Conservation (phyloP, 2,888 invertebrate genomes). For the Macaria notata region DNA sequence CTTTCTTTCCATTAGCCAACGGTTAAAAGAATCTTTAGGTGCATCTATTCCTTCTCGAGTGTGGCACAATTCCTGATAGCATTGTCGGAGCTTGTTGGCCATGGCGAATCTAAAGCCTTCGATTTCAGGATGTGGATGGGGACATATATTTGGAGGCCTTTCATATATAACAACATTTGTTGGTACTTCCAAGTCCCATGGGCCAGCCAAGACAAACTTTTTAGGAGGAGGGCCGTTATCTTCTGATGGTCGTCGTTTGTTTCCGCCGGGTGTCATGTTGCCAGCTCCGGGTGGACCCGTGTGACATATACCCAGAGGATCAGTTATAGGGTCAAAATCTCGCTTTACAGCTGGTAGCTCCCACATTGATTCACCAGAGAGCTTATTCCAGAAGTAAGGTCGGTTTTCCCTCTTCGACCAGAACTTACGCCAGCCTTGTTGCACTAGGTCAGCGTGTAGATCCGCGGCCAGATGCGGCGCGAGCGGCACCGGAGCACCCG, state of each 20-base stretch:
- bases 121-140: constrained; percentile 97
- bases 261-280: constrained; percentile 79
- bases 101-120: constrained; percentile 93
- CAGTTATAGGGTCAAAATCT: constrained; percentile 95
- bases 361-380: constrained; percentile 98
- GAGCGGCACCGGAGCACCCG: constrained; percentile 81
- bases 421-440: constrained; percentile 97
- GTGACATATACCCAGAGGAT: constrained; percentile 92
- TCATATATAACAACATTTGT: constrained; percentile 96
- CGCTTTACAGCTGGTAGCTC: constrained; percentile 93
- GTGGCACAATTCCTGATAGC: constrained; percentile 97
- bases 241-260: constrained; percentile 90
- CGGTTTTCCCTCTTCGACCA: constrained; percentile 98
- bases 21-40: constrained; percentile 97
- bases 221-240: constrained; percentile 91
- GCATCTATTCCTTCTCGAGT: constrained; percentile 96
- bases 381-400: constrained; percentile 98
- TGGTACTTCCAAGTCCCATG: constrained; percentile 96
- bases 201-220: constrained; percentile 93
- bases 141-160: constrained; percentile 90
- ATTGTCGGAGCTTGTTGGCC: constrained; percentile 92
- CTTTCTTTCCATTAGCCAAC: constrained; percentile 98
- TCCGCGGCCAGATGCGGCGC: constrained; percentile 74
- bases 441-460: constrained; percentile 78
- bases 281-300: constrained; percentile 70